Evolutionary conservation across 1,140 invertebrate genomes (phyloP).

Genomic region (Argopecten irradians): DNA sequence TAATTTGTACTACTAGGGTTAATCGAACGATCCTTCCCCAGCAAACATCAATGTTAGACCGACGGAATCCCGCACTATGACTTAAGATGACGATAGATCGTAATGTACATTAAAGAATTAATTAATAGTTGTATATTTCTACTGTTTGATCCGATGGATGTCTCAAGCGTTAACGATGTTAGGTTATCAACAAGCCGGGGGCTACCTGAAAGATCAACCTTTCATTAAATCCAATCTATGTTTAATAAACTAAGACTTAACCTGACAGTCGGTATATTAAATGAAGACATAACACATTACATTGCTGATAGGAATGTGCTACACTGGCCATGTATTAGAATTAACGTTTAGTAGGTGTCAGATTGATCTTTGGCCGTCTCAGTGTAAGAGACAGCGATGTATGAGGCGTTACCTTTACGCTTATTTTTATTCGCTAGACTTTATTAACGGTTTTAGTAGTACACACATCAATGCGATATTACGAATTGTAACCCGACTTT

Average conservation of each 20-base stretch:
- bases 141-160: neutral
- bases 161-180: neutral
- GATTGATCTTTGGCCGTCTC: neutral
- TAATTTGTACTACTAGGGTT: neutral
- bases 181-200: neutral
- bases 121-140: neutral
- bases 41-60: neutral
- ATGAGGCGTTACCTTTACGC: neutral
- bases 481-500: too few species aligned
- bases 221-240: neutral
- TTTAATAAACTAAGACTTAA: conserved; percentile 5
- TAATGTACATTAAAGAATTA: neutral
- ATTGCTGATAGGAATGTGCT: neutral
- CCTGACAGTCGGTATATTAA: neutral
- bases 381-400: neutral
- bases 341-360: neutral
- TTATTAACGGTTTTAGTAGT: neutral
- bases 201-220: neutral
- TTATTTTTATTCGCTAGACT: neutral
- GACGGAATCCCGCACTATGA: neutral
- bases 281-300: conserved; percentile 7
- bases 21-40: neutral
- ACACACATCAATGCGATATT: neutral
- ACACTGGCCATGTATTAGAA: neutral
- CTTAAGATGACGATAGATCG: neutral